Evolutionary conservation across 2,797 vertebrate species (phyloP), one percentile per base, ranked within the genome.

Genomic region (Pseudochromis fuscus): DNA sequence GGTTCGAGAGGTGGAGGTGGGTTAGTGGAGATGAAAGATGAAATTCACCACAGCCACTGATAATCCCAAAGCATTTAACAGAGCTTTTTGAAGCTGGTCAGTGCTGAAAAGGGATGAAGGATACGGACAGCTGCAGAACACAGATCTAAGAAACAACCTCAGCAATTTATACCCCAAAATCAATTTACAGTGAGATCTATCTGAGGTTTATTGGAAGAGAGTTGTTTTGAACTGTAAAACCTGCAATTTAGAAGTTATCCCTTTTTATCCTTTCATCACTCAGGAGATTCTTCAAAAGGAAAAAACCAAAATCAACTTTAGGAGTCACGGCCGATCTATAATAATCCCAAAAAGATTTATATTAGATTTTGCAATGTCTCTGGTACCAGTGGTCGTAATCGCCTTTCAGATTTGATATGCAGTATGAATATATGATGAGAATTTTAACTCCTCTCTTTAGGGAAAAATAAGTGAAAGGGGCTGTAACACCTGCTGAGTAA

Each of bases 51-150:
- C 64, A 71, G 57, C 57, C 38, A 9, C 63, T 66, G 69, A 71
- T 78, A 79, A 83, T 83, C 73, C 72, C 42, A 49, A 56, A 62
- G 63, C 62, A 59, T 72, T 82, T 58, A 62, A 57, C 59, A 42
- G 53, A 72, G 68, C 66, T 57, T 77, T 67, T 72, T 24, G 62
- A 59, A 72, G 51, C 35, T 38, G 58, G 72, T 60, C 74, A 72
- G 67, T 42, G 7, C 46, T 27, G 37, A 55, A 72, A 61, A 13
- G 46, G 30, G 16, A 56, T 10, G 42, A 82, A 49, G 35, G 67
- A 61, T 51, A 33, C 6, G 25, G 60, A 70, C 56, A 49, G 53
- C 55, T 82, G 45, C 7, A 61, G 44, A 65, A 67, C 37, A 64
- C 40, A 62, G 49, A 73, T 77, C 30, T 33, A 30, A 46, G 71